Base-by-base conservation (phyloP, 2,797 vertebrate genomes). In the Furcifer pardalis region DNA sequence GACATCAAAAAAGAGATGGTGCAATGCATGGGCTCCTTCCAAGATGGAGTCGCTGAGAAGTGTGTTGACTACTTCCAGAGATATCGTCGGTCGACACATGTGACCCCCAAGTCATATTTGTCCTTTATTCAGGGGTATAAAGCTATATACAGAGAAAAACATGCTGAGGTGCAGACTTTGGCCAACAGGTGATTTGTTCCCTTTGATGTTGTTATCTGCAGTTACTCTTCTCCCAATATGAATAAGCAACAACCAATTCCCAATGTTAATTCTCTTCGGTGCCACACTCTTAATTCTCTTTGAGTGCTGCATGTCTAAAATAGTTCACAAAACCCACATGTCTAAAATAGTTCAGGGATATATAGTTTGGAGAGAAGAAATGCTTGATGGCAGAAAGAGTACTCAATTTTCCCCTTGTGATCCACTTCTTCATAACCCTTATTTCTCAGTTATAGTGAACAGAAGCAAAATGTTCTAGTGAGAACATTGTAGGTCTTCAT, bases 51-150 rank as follows among this genome's bases (percentile, higher is more conserved):
- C 66, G 97, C 98, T 32, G 98, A 98, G 93, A 98, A 98, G 84
- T 99, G 97, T 93, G 97, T 95, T 2, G 98, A 98, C 84, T 99
- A 99, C 86, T 99, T 99, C 93, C 97, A 97, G 94, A 97, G 98
- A 96, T 98, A 97, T 81, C 95, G 98, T 17, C 97, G 98, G 59
- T 96, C 97, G 75, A 97, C 98, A 1, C 97, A 99, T 0, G 97
- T 99, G 92, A 99, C 98, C 0, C 98, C 98, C 73, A 99, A 98
- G 91, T 99, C 98, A 42, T 99, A 99, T 93, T 95, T 99, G 62
- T 98, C 98, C 88, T 99, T 99, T 93, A 98, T 99, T 92, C 98
- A 99, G 84, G 96, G 96, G 15, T 99, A 99, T 92, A 99, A 99
- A 95, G 83, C 91, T 72, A 98, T 97, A 77, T 99, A 99, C 88